Conservation (phyloP, 2,113 vertebrate genomes). For the Phalacrocorax aristotelis region DNA sequence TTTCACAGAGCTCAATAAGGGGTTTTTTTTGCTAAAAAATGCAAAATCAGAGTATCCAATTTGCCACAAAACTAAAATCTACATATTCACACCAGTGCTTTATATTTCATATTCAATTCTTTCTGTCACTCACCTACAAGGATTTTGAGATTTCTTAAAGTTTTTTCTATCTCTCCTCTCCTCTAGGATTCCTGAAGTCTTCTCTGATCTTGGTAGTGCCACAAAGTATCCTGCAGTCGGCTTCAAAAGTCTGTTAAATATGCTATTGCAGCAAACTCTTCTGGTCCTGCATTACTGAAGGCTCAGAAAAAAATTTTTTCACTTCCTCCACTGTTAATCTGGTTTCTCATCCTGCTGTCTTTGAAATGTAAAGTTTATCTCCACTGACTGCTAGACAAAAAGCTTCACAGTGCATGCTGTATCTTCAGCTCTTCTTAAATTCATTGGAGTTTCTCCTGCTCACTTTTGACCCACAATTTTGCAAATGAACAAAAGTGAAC, state of each 20-base stretch:
- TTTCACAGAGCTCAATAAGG: background rate
- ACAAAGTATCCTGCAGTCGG: background rate
- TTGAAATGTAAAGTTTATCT: slow-evolving; percentile 31
- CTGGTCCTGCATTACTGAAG: background rate
- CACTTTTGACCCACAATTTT: background rate
- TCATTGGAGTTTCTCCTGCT: background rate
- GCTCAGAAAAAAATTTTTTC: background rate
- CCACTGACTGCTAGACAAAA: background rate
- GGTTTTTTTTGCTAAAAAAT: background rate
- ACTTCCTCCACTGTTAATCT: background rate
- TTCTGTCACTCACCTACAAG: background rate
- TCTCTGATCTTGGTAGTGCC: background rate
- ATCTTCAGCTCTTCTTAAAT: background rate
- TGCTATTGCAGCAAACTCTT: background rate
- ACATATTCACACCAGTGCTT: background rate
- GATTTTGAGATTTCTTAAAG: background rate
- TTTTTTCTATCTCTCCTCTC: background rate
- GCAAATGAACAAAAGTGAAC: background rate
- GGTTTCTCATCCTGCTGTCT: background rate
- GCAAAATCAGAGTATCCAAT: background rate
- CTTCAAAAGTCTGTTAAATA: background rate
- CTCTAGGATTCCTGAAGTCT: background rate
- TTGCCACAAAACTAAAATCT: background rate
- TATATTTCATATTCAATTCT: background rate
- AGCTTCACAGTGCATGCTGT: background rate